Evolutionary conservation across 1,140 invertebrate genomes (phyloP).

Genomic region (Pygmarrhopalites habei): DNA sequence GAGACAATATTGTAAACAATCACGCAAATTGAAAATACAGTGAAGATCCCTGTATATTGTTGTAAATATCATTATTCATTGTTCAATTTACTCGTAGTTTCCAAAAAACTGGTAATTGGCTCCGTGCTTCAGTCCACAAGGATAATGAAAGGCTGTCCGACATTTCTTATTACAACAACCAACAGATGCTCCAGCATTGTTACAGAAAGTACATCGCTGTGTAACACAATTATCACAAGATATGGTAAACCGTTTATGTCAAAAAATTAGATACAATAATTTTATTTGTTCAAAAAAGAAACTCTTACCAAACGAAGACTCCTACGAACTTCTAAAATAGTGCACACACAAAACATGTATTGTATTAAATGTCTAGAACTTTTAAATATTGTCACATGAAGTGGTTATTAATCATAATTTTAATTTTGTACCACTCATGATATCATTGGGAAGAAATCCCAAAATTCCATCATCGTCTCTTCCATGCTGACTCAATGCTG

Average conservation of each 20-base stretch:
- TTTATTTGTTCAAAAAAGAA: too few relatives aligned
- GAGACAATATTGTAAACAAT: neutral
- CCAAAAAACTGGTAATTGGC: slow-evolving; percentile 56
- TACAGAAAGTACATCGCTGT: slow-evolving; percentile 55
- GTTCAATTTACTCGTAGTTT: slow-evolving; percentile 54
- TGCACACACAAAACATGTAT: too few relatives aligned
- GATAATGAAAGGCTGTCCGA: slow-evolving; percentile 54
- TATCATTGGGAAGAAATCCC: slow-evolving; percentile 56
- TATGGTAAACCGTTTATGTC: too few relatives aligned
- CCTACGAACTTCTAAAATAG: slow-evolving; percentile 52
- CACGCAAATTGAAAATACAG: neutral
- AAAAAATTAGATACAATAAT: too few relatives aligned
- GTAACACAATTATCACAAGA: too few relatives aligned
- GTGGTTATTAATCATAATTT: too few relatives aligned
- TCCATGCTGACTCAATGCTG: slow-evolving; percentile 55
- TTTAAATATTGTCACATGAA: too few relatives aligned
- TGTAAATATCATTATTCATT: too few relatives aligned
- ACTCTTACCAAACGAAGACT: slow-evolving; percentile 51
- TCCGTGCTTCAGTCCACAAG: slow-evolving; percentile 53
- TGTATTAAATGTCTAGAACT: too few relatives aligned
- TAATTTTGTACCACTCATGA: too few relatives aligned
- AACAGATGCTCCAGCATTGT: slow-evolving; percentile 54
- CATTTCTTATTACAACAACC: slow-evolving; percentile 54
- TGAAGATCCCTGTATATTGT: too few relatives aligned
- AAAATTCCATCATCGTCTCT: slow-evolving; percentile 54